Base-by-base conservation (phyloP, 2,888 invertebrate genomes). In the Lasioglossum zephyrum region DNA sequence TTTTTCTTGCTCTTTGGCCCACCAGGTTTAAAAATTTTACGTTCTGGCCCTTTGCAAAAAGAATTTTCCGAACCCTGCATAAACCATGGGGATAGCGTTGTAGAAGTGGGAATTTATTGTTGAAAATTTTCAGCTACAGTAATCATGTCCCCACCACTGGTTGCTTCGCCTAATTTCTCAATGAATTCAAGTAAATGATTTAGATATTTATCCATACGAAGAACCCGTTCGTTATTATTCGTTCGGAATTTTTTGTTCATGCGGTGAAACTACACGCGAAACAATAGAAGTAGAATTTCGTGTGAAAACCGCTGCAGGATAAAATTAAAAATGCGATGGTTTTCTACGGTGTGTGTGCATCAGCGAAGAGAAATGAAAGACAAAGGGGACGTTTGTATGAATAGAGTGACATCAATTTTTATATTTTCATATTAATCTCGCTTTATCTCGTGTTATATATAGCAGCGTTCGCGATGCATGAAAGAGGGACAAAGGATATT, bases 381-480 rank as follows among this genome's bases (percentile, higher is more conserved):
- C 36, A 69, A 69, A 69, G 69, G 22, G 8, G 69, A 22, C 39
- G 8, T 69, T 69, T 69, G 18, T 22, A n/a, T 39, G 69, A 69
- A 69, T 69, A 39, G 39, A 39, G 39, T 22, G 9, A 22, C 11
- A 69, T 69, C 31, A 63, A 63, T 31, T 69, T 69, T 69, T 39
- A 69, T 69, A 69, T 69, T 69, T 69, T 22, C 36, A 9, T n/a
- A 69, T 69, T 36, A 69, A 39, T 39, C 69, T 69, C 39, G n/a
- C 69, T n/a, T 39, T 69, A 9, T 69, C 69, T 22, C 36, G 39
- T 11, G 4, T 69, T 39, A 36, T 39, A 69, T 69, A 69, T 9
- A 69, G 22, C 6, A 69, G 22, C 9, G 4, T 39, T 39, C 39
- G 8, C 36, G 11, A 39, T 9, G 22, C 69, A 22, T 4, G 36